Evolutionary conservation across 2,797 vertebrate species (phyloP), one percentile per base, ranked within the genome.

Genomic region (Semotilus atromaculatus): DNA sequence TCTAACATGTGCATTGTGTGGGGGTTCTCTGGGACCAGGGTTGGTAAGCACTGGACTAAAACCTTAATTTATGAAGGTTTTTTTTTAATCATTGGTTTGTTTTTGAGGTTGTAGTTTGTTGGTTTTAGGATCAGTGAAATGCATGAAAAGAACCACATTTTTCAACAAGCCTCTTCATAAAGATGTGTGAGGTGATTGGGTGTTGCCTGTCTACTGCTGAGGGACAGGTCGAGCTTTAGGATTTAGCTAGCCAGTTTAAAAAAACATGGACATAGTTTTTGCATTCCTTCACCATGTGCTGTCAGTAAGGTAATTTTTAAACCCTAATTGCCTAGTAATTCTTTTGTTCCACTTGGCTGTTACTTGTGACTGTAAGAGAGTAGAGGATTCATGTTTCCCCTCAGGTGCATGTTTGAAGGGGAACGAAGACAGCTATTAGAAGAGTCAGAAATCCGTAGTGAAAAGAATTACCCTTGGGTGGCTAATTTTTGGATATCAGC

Each of bases 271-370:
- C 86, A 68, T 82, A 86, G 86, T 91, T 90, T 89, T 89, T 89
- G 82, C 86, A 87, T 91, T 91, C 89, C 87, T 86, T 86, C 83
- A 85, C 86, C 29, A 83, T 88, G 82, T 79, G 83, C 87, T 87
- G 82, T 86, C 86, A 85, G 84, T 84, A 84, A 87, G 83, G 86
- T 87, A 78, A 86, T 89, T 86, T 89, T 88, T 82, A 23, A 74
- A 48, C 64, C 80, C 77, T 87, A 88, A 89, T 88, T 89, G 85
- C 77, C 36, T 71, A 62, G 82, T 90, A 89, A 84, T 86, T 85
- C 85, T 88, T 86, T 89, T 86, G 85, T 86, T 87, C 81, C 88
- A 87, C 86, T 86, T 78, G 79, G 81, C 76, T 89, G 85, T 55
- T 72, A 71, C 72, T 86, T 89, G 82, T 82, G 58, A 71, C 40